Percentiles rank a stretch among this genome's conserved stretches.
Conservation (phyloP, 1,140 invertebrate species). For the Drusus annulatus region DNA sequence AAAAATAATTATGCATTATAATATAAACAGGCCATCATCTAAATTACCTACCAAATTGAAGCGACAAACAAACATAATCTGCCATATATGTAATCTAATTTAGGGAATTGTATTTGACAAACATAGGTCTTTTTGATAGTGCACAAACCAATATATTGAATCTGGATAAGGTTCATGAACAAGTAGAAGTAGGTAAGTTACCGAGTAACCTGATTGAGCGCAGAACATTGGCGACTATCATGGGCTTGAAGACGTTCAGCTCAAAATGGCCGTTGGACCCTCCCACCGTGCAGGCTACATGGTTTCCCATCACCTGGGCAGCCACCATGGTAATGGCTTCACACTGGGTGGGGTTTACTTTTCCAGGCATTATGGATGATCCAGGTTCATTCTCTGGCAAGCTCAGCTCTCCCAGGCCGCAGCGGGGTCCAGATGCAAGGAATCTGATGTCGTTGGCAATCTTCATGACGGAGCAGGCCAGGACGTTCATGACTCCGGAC, state of each 20-base stretch:
- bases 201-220: slow-evolving; percentile 92
- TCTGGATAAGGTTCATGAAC: background rate
- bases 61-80: too few species aligned
- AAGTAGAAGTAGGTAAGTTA: slow-evolving; percentile 55
- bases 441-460: slow-evolving; percentile 98
- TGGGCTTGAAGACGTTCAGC: slow-evolving; percentile 98
- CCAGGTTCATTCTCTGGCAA: slow-evolving; percentile 99
- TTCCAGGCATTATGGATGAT: slow-evolving; percentile 99
- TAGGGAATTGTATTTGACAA: too few species aligned
- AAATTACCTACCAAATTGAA: too few species aligned
- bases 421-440: slow-evolving; percentile 96
- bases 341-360: slow-evolving; percentile 99
- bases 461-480: slow-evolving; percentile 97
- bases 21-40: too few species aligned
- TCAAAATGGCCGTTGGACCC: slow-evolving; percentile 99
- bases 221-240: slow-evolving; percentile 97
- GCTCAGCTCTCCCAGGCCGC: slow-evolving; percentile 95
- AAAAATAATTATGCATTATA: too few species aligned
- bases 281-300: slow-evolving; percentile 93
- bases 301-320: slow-evolving; percentile 99
- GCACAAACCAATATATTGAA: too few species aligned
- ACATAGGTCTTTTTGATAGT: too few species aligned
- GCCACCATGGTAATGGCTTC: slow-evolving; percentile 99
- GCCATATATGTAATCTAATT: too few species aligned
- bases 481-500: slow-evolving; percentile 92